Percentiles rank a stretch among this genome's conserved stretches.
Evolutionary conservation across 2,113 vertebrate species (phyloP).

Genomic region (Picathartes gymnocephalus): DNA sequence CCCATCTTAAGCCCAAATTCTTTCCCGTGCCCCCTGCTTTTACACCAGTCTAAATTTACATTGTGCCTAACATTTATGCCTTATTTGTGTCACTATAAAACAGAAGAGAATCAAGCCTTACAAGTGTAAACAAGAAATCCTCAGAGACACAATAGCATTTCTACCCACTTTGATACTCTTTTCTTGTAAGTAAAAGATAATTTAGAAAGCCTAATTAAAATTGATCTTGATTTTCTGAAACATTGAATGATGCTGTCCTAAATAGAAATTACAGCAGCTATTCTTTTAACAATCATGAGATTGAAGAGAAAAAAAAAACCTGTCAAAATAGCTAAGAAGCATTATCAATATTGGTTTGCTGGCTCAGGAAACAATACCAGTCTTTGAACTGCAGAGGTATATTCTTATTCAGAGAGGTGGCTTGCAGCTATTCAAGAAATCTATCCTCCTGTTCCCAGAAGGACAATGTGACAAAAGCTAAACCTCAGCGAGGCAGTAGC

Average conservation of each 20-base stretch:
- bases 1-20: not conserved
- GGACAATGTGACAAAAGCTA: not conserved
- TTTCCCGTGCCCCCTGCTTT: not conserved
- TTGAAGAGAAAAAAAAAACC: not conserved
- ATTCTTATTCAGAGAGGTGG: not conserved
- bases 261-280: not conserved
- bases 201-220: conserved; percentile 2
- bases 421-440: conserved; percentile 5
- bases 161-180: not conserved
- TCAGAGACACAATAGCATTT: not conserved
- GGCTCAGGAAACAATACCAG: not conserved
- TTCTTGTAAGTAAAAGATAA: not conserved
- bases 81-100: not conserved
- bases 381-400: not conserved
- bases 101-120: not conserved
- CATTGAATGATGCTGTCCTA: not conserved
- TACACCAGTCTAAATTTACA: not conserved
- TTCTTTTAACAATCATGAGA: not conserved
- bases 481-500: not conserved
- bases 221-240: conserved; percentile 17
- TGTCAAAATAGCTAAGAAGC: not conserved
- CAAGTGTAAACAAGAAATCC: not conserved
- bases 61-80: not conserved
- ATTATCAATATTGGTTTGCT: not conserved
- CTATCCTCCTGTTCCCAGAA: not conserved